Evolutionary conservation across 2,888 invertebrate genomes (phyloP).

Genomic region (Acanthosepion esculentum): DNA sequence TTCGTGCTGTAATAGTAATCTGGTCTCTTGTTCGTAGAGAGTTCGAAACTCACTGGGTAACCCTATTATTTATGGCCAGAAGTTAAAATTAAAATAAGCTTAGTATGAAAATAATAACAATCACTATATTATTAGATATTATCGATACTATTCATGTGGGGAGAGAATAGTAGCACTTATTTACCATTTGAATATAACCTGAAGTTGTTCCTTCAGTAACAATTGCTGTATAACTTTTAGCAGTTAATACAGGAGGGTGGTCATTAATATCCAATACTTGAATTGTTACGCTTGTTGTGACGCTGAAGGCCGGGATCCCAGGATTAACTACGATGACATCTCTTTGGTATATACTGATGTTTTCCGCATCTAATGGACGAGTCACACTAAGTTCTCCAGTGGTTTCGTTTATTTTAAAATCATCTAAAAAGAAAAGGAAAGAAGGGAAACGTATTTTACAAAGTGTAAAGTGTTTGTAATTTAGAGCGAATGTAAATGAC

Average conservation of each 20-base stretch:
- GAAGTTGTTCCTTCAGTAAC: not conserved
- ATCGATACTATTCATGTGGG: too few relatives aligned
- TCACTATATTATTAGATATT: too few relatives aligned
- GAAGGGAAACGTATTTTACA: not conserved
- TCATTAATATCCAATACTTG: constrained; percentile 88
- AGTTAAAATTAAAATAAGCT: too few relatives aligned
- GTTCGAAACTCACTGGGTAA: too few relatives aligned
- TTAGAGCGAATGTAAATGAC: too few relatives aligned
- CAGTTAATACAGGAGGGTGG: constrained; percentile 82
- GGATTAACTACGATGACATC: constrained; percentile 40
- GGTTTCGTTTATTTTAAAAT: not conserved
- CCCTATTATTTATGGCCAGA: too few relatives aligned
- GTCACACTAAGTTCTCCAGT: not conserved
- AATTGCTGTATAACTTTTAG: not conserved
- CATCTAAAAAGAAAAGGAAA: not conserved
- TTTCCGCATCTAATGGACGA: constrained; percentile 47
- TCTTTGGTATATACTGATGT: not conserved
- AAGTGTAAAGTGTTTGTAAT: too few relatives aligned
- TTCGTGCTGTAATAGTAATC: too few relatives aligned
- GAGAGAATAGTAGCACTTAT: not conserved
- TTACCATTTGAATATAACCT: not conserved
- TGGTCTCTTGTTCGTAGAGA: too few relatives aligned
- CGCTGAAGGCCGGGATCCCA: constrained; percentile 50
- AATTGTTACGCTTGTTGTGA: constrained; percentile 49
- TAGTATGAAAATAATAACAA: too few relatives aligned